Base-by-base conservation (phyloP, 2,797 vertebrate species). In the Crocidura indochinensis region DNA sequence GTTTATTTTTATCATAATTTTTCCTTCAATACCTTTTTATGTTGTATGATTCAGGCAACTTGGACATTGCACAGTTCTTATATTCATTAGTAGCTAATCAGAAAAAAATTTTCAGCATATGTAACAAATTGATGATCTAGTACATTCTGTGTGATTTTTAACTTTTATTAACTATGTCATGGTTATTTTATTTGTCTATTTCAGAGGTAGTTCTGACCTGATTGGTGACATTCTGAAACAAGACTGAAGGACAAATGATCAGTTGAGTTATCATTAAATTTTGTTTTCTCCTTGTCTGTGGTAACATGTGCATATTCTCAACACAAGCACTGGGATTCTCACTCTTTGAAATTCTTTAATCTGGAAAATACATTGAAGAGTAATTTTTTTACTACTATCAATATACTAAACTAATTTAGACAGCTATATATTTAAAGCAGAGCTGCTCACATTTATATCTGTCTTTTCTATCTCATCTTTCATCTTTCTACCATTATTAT, bases 1-100 rank as follows among this genome's bases (percentile, higher is more conserved):
- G 47, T 81, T 94, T 84, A 31, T 72, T 87, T 79, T 90, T 93
- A 64, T 73, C 51, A 24, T 69, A 22, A 46, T 72, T 83, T 88
- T 60, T 76, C 53, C 14, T 81, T 14, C 65, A 6, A 1, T 26
- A 29, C 72, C 53, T 73, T 87, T 77, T 73, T 68, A 65, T 84
- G 31, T 60, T 77, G 49, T 22, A 84, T 85, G 26, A 31, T 60
- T n/a, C 49, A 91, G 72, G 87, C 1, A 10, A 71, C 75, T 87
- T 81, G 67, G 79, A 49, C 87, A 89, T 81, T 85, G 65, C 19
- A 81, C 78, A 90, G 92, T 7, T 82, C 12, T 84, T 90, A 26
- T 12, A 77, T 15, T 90, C 49, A 74, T 88, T 82, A 90, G 38
- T 22, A 51, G 29, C 47, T 84, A 77, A 62, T 90, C 91, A 71